Evolutionary conservation across 2,113 vertebrate species (phyloP), one percentile per base, ranked within the genome.

Genomic region (Protomyctophum bolini): DNA sequence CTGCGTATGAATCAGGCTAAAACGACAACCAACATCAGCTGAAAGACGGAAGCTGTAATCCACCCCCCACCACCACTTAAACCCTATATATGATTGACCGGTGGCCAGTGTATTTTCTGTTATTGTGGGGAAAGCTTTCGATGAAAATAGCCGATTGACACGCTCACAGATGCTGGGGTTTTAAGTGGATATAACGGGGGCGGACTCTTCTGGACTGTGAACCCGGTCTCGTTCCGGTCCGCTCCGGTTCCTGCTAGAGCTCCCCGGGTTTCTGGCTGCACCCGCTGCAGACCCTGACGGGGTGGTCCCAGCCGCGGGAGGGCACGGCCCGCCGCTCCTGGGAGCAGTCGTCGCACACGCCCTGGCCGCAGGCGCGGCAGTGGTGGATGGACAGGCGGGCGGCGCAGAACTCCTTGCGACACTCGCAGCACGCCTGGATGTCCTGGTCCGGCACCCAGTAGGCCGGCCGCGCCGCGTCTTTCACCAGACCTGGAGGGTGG

Each of bases 381-480:
- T 99, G 98, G 86, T 99, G 98, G 80, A 98, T 99, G 81, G 97
- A 97, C 52, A 99, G 94, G 45, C 96, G 91, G 0, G 56, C 95
- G 81, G 96, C 62, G 48, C 90, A 93, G 90, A 99, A 99, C 73
- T 97, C 96, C 71, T 94, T 95, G 85, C 93, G 95, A 89, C 98
- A 99, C 78, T 90, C 94, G 87, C 91, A 93, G 91, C 98, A 99
- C 81, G 94, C 91, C 63, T 92, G 93, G 88, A 99, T 97, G 84
- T 99, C 97, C 12, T 99, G 97, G 80, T 99, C 98, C 0, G 98
- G 98, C 67, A 99, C 96, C 98, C 98, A 99, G 91, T 99, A 99
- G 0, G 96, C 92, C 0, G 97, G 98, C 28, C 98, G 94, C 57
- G 98, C 98, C 0, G 97, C 97, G 0, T 98, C 97, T 82, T 99